A percentile compares a stretch with the other conserved stretches of the same genome.
phyloP scores from a whole-genome alignment of 2,797 vertebrate genomes.

The Orestias chungarensis region DNA sequence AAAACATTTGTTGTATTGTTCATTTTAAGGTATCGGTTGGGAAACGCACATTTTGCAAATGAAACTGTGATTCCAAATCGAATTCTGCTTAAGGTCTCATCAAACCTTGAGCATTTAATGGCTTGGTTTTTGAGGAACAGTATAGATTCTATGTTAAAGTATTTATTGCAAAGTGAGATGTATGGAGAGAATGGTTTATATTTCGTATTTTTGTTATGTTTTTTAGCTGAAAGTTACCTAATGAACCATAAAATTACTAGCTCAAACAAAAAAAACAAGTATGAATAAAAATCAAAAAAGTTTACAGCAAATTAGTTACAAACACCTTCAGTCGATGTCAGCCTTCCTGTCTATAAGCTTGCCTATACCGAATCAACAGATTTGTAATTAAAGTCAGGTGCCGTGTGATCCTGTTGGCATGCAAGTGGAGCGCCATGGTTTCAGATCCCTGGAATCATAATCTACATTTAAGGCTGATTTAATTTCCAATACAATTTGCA shows the following conservation, averaged over 20 bases:
- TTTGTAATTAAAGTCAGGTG: constrained; percentile 4
- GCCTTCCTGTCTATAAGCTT: not conserved
- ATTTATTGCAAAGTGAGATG: not conserved
- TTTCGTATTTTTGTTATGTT: not conserved
- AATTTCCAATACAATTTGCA: not conserved
- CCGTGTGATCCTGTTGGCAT: not conserved
- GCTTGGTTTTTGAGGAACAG: not conserved
- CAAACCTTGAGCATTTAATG: not conserved
- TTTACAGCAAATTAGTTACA: not conserved
- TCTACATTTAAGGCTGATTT: not conserved
- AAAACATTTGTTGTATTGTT: not conserved
- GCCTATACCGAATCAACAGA: not conserved
- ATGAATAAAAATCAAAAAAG: not conserved
- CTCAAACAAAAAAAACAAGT: not conserved
- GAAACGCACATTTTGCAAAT: not conserved
- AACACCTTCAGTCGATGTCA: not conserved
- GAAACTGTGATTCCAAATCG: not conserved
- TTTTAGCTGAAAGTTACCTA: too few relatives aligned
- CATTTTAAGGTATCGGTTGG: not conserved
- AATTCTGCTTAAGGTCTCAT: not conserved
- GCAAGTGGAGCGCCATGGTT: not conserved
- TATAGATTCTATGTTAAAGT: not conserved
- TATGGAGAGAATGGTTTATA: not conserved
- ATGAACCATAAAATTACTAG: not conserved
- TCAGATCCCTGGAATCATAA: not conserved